These are phyloP conservation scores for Plebejus anna DNA, from an alignment of 2,888 invertebrate genomes.

Conservation along the genomic window DNA sequence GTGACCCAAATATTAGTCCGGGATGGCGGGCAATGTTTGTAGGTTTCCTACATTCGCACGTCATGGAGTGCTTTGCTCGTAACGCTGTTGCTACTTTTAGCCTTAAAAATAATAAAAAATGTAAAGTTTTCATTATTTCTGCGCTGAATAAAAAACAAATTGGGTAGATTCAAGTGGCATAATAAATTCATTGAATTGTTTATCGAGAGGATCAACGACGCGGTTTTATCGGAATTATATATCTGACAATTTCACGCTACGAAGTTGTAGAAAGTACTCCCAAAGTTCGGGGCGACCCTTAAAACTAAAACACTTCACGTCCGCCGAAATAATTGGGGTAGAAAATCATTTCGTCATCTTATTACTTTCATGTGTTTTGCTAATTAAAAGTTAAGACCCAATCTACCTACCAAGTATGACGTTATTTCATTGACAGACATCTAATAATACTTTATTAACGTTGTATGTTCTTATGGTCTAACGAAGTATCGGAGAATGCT, in stretches of 20 bases:
- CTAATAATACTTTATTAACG: too few relatives aligned
- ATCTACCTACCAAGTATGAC: too few relatives aligned
- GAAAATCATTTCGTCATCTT: neutral
- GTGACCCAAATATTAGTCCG: conserved; percentile 23
- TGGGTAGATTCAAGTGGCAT: neutral
- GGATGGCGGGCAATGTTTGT: conserved; percentile 10
- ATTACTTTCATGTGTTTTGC: neutral
- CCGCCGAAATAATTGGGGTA: neutral
- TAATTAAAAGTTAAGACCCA: neutral
- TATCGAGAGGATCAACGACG: neutral
- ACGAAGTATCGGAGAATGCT: too few relatives aligned
- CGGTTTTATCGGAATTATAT: conserved; percentile 13
- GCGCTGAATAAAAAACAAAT: conserved; percentile 10
- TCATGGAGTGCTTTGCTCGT: neutral
- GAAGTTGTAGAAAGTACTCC: conserved; percentile 1
- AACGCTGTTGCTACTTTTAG: neutral
- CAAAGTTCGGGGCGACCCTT: conserved; percentile 3
- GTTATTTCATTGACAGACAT: too few relatives aligned
- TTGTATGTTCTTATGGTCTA: too few relatives aligned
- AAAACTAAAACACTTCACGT: conserved; percentile 20
- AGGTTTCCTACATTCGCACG: conserved; percentile 11
- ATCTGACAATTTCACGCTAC: conserved; percentile 18
- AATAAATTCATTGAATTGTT: conserved; percentile 6
- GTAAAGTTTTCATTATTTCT: neutral
- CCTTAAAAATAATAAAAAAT: neutral